A percentile compares a stretch with the other conserved stretches of the same genome.
phyloP scores from a whole-genome alignment of 1,140 invertebrate species.

The Bathynomus jamesi region DNA sequence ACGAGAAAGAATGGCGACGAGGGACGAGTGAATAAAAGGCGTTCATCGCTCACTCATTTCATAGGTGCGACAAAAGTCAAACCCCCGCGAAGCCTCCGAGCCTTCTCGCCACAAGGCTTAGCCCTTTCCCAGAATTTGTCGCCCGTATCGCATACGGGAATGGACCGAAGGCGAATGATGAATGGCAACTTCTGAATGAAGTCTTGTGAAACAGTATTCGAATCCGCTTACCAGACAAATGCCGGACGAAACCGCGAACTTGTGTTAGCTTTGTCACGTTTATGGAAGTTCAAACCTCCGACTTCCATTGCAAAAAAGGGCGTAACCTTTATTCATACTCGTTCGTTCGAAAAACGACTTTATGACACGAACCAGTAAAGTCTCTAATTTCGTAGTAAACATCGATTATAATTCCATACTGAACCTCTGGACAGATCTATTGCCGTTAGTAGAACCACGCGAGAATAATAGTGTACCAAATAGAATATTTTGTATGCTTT shows the following conservation, averaged over 20 bases:
- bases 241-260: background rate
- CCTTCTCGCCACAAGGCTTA: background rate
- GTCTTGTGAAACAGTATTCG: background rate
- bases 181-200: background rate
- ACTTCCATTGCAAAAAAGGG: background rate
- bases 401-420: background rate
- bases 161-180: background rate
- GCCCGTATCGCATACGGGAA: background rate
- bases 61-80: background rate
- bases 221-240: background rate
- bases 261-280: conserved; percentile 1
- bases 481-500: background rate
- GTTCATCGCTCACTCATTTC: background rate
- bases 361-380: background rate
- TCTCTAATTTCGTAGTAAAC: background rate
- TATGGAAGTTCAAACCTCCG: background rate
- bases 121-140: background rate
- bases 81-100: background rate
- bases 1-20: background rate
- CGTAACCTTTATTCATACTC: background rate
- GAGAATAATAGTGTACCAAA: background rate
- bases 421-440: background rate
- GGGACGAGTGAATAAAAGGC: background rate
- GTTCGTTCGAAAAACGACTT: background rate
- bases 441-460: background rate